phyloP scores from a whole-genome alignment of 2,797 vertebrate species.

The Chromis chromis region DNA sequence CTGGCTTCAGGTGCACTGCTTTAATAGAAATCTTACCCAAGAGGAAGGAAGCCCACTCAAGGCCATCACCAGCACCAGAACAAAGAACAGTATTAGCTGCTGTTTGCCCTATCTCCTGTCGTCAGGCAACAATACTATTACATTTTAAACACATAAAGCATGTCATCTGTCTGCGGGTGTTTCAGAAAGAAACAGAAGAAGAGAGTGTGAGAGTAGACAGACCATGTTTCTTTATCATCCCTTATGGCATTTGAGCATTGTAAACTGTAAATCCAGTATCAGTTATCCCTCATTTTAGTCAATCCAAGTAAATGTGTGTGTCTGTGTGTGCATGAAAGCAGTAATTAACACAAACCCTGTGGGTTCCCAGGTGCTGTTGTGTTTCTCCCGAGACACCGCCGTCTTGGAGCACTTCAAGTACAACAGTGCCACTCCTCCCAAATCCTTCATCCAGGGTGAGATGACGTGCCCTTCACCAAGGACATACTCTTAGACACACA shows the following conservation, averaged over 20 bases:
- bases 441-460: slow-evolving; percentile 93
- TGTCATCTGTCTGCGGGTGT: not conserved
- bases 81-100: slow-evolving; percentile 21
- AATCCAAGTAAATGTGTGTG: not conserved
- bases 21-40: slow-evolving; percentile 34
- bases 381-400: slow-evolving; percentile 95
- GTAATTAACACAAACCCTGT: slow-evolving; percentile 11
- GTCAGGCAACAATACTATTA: slow-evolving; percentile 1
- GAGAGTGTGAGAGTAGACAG: too few species aligned
- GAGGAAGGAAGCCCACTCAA: slow-evolving; percentile 15
- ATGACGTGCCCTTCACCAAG: not conserved
- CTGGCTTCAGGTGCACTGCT: slow-evolving; percentile 28
- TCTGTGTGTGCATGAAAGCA: slow-evolving; percentile 9
- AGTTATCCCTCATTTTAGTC: too few species aligned
- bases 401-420: slow-evolving; percentile 95
- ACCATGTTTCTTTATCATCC: too few species aligned
- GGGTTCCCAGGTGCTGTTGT: slow-evolving; percentile 90
- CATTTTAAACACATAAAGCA: not conserved
- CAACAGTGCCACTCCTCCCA: slow-evolving; percentile 95
- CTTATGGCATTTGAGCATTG: too few species aligned
- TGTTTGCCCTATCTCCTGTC: not conserved
- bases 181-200: not conserved
- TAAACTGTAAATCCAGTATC: too few species aligned
- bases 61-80: not conserved
- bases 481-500: not conserved